Percentiles rank a stretch among this genome's conserved stretches.
These are phyloP conservation scores for Nowickia ferox DNA, from an alignment of 2,888 invertebrate species.

Conservation along the genomic window DNA sequence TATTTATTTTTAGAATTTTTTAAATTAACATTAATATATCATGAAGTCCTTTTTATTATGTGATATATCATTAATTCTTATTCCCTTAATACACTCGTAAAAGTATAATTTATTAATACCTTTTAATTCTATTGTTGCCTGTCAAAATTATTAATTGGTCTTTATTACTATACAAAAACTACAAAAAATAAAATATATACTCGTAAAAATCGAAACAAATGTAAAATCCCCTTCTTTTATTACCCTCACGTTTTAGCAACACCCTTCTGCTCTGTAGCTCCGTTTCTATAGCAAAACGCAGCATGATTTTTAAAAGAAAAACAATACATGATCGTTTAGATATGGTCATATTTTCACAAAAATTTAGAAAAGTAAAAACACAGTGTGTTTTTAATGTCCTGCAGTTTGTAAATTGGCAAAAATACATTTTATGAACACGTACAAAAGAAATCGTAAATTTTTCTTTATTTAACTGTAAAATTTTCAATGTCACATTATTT, in stretches of 20 bases:
- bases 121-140: constrained; percentile 67
- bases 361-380: constrained; percentile 14
- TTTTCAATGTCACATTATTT: constrained; percentile 80
- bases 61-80: constrained; percentile 10
- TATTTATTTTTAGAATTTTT: neutral
- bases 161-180: constrained; percentile 49
- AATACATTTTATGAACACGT: neutral
- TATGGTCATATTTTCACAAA: constrained; percentile 64
- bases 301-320: constrained; percentile 55
- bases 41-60: constrained; percentile 57
- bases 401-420: constrained; percentile 45
- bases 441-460: constrained; percentile 53
- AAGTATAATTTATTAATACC: constrained; percentile 68
- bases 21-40: constrained; percentile 36
- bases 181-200: neutral
- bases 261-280: constrained; percentile 28
- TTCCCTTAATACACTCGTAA: constrained; percentile 58
- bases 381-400: constrained; percentile 52
- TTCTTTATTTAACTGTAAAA: constrained; percentile 74
- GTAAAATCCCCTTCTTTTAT: constrained; percentile 36
- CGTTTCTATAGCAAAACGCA: constrained; percentile 37
- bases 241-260: constrained; percentile 69
- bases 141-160: constrained; percentile 70
- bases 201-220: neutral
- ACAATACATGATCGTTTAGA: constrained; percentile 53